Base-by-base conservation (phyloP, 2,888 invertebrate species). In the Ormyrus nitidulus region DNA sequence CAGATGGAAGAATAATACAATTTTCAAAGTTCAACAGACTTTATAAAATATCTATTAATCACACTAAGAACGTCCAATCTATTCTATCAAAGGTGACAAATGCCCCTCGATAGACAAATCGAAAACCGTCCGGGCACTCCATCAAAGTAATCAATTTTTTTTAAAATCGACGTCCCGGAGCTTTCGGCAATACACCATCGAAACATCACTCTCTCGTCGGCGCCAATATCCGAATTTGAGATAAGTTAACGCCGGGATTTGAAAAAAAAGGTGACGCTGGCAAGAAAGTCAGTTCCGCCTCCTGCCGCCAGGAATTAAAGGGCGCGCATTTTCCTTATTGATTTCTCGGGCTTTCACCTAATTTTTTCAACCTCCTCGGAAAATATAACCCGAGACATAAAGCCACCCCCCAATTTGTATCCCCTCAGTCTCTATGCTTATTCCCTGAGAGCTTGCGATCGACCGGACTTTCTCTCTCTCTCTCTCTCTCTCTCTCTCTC, bases 381-480 rank as follows among this genome's bases (percentile, higher is more conserved):
- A 74, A 74, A 65, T 34, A 49, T 59, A 19, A 8, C 53, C 13
- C 7, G 10, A 48, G 49, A 66, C n/a, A 65, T 34, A 65, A 64
- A 74, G 34, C 19, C 13, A 58, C 66, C 59, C 66, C 59, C 66
- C 65, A 65, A 74, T 73, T 64, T 49, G 34, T 34, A 54, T 64
- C 62, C 64, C 46, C 34, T 34, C 34, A 10, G 10, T 44, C 51
- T 58, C 54, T 34, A 3, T 34, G 34, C 34, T 2, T 34, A 34
- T 34, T 34, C 34, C 34, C 34, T 9, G 44, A 58, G 59, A 7
- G 13, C 48, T 59, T 13, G 7, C 66, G 68, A 68, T 68, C 75
- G 75, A 75, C 75, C 68, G 68, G 54, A 69, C 75, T 76, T 61
- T 61, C 76, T 34, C 34, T 34, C 34, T 34, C 34, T 34, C 34